A percentile compares a stretch with the other conserved stretches of the same genome.
Evolutionary conservation across 37 sponge, comb jelly and placozoan species (phyloP).

Genomic region (Spongilla lacustris): DNA sequence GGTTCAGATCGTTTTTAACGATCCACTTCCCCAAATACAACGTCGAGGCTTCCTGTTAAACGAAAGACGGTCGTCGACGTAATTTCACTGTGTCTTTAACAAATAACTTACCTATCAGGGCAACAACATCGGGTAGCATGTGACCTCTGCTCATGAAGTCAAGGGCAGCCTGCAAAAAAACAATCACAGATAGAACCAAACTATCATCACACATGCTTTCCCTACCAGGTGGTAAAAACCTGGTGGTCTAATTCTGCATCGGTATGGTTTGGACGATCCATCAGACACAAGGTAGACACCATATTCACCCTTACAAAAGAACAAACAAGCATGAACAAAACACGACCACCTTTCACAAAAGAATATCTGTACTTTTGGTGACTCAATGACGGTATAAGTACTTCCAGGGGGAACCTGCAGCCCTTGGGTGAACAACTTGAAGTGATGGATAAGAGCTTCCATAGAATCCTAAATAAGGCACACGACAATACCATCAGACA

Average conservation of each 20-base stretch:
- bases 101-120: background rate
- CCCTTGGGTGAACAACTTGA: slow-evolving; percentile 89
- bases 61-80: background rate
- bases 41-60: slow-evolving; percentile 36
- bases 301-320: slow-evolving; percentile 42
- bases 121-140: slow-evolving; percentile 54
- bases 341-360: no score
- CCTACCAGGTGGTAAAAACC: slow-evolving; percentile 58
- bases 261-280: slow-evolving; percentile 54
- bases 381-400: slow-evolving; percentile 83
- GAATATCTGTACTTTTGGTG: slow-evolving; percentile 69
- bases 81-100: background rate
- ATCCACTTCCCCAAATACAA: slow-evolving; percentile 68
- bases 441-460: slow-evolving; percentile 92
- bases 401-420: slow-evolving; percentile 80
- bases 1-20: slow-evolving; percentile 11
- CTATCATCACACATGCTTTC: background rate
- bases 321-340: no score
- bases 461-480: slow-evolving; percentile 52
- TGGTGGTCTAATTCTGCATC: slow-evolving; percentile 55
- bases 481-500: no score
- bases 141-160: slow-evolving; percentile 34
- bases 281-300: slow-evolving; percentile 60
- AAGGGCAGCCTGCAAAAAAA: background rate
- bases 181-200: background rate